A percentile compares a stretch with the other conserved stretches of the same genome.
Conservation (phyloP, 2,113 vertebrate species). For the Falco punctatus region DNA sequence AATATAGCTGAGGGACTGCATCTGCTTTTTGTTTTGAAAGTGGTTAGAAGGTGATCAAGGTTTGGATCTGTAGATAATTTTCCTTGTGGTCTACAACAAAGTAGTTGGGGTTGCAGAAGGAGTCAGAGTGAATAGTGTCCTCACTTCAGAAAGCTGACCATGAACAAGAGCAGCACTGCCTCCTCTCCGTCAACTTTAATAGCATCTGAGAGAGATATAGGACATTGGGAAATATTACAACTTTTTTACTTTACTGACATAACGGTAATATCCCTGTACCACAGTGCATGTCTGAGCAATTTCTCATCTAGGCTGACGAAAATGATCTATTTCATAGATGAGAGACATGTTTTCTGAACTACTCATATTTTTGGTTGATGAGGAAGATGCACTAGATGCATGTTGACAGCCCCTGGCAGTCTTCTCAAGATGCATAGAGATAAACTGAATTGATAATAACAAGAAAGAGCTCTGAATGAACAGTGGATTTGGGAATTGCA, state of each 20-base stretch:
- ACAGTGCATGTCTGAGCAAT: background rate
- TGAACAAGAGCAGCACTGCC: background rate
- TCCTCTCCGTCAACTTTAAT: background rate
- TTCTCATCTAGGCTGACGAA: background rate
- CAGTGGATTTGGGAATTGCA: background rate
- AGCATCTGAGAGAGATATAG: background rate
- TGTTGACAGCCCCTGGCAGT: background rate
- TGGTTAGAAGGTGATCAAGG: background rate
- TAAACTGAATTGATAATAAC: background rate
- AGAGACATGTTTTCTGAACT: background rate
- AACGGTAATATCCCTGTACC: background rate
- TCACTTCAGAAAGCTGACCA: background rate
- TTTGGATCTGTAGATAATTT: background rate
- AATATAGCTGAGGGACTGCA: background rate
- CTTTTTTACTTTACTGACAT: background rate
- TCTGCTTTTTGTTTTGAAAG: background rate
- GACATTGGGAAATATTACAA: background rate
- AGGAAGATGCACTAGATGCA: background rate
- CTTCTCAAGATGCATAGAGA: background rate
- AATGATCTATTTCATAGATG: background rate
- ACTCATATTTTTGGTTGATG: background rate
- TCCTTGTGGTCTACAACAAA: background rate
- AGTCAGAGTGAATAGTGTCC: background rate
- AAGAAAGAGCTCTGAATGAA: background rate
- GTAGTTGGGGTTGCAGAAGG: background rate